Conservation (phyloP, 30 jellyfish, hydroid and myxozoan genomes). For the Aurelia sp. region DNA sequence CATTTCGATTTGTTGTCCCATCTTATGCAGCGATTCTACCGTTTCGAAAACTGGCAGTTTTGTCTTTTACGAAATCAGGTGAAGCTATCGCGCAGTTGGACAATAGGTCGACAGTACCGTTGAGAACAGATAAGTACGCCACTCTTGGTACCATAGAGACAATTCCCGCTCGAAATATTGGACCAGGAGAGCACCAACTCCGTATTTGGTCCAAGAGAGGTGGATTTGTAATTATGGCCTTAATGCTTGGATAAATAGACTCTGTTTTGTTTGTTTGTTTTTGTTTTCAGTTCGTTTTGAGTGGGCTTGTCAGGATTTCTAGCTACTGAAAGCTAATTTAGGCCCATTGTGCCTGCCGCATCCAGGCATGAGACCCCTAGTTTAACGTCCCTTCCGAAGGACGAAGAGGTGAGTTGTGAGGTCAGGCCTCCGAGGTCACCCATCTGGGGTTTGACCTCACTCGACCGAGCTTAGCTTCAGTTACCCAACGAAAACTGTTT, state of each 20-base stretch:
- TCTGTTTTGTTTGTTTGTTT: too few species aligned
- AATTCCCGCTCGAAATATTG: constrained; percentile 62
- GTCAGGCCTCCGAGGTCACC: too few species aligned
- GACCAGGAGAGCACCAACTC: constrained; percentile 81
- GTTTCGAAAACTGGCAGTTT: constrained; percentile 43
- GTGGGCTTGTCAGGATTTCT: too few species aligned
- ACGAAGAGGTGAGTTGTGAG: too few species aligned
- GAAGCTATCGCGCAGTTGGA: constrained; percentile 76
- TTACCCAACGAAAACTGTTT: too few species aligned
- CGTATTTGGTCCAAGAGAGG: constrained; percentile 70
- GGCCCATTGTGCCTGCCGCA: too few species aligned
- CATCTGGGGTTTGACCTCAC: too few species aligned
- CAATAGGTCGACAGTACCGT: constrained; percentile 48
- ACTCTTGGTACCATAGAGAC: constrained; percentile 47
- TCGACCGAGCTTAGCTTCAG: too few species aligned
- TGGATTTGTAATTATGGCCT: constrained; percentile 69
- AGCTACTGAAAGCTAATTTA: too few species aligned
- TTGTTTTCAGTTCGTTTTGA: too few species aligned
- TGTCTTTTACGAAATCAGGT: constrained; percentile 73
- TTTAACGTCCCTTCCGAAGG: too few species aligned
- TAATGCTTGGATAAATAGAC: constrained; percentile 58
- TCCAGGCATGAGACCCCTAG: too few species aligned
- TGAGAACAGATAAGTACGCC: constrained; percentile 50
- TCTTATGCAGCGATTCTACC: constrained; percentile 56
- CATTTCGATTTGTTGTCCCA: constrained; percentile 65